Conservation (phyloP, 2,888 invertebrate genomes). For the Operophtera brumata region DNA sequence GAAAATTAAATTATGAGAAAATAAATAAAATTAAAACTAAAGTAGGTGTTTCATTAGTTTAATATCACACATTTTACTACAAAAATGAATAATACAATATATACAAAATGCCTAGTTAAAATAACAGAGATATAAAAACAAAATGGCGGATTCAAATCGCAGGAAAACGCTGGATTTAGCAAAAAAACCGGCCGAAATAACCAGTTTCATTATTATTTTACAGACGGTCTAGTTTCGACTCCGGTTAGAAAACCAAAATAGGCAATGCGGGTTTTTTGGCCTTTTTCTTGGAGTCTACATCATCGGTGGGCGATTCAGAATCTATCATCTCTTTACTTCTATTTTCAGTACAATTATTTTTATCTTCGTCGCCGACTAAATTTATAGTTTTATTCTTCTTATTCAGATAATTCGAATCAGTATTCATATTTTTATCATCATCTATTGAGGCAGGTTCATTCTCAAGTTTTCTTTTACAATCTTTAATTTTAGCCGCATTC, state of each 20-base stretch:
- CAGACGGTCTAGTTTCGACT: background rate
- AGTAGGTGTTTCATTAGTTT: constrained; percentile 29
- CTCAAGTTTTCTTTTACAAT: background rate
- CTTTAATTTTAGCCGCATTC: background rate
- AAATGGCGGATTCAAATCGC: constrained; percentile 21
- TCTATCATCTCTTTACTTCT: background rate
- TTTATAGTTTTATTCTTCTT: background rate
- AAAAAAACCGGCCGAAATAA: background rate
- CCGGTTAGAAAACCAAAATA: constrained; percentile 16
- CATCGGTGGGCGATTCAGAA: constrained; percentile 12
- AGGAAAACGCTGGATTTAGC: constrained; percentile 7
- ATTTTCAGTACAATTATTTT: background rate
- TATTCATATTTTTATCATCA: background rate
- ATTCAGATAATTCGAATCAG: background rate
- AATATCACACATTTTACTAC: constrained; percentile 32
- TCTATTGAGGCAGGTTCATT: background rate
- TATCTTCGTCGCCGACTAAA: background rate
- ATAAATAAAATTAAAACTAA: constrained; percentile 29
- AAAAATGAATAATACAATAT: constrained; percentile 24
- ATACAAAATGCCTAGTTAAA: constrained; percentile 17
- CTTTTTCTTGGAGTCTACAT: background rate
- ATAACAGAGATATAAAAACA: constrained; percentile 8
- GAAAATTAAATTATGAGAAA: constrained; percentile 6
- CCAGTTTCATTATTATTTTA: background rate
- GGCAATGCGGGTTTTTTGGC: constrained; percentile 3